Percentiles rank a stretch among this genome's conserved stretches.
Evolutionary conservation across 2,113 vertebrate species (phyloP).

Genomic region (Polypterus senegalus): DNA sequence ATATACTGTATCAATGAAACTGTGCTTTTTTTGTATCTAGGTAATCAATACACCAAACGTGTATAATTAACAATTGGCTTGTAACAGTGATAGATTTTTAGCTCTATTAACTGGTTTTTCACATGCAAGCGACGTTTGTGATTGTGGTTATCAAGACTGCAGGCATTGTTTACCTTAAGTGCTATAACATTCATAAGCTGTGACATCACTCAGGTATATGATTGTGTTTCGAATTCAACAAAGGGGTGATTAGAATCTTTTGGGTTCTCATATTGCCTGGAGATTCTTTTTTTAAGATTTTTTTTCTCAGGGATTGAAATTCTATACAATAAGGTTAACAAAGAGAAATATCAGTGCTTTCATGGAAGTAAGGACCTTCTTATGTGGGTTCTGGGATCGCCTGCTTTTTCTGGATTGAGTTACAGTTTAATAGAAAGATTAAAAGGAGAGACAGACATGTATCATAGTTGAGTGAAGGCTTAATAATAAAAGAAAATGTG

Average conservation of each 20-base stretch:
- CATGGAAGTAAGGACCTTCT: conserved; percentile 36
- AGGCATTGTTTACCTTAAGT: conserved; percentile 10
- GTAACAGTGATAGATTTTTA: neutral
- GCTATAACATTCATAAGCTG: conserved; percentile 26
- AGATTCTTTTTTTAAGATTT: conserved; percentile 23
- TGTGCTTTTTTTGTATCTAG: neutral
- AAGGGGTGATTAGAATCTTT: conserved; percentile 40
- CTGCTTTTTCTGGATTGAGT: conserved; percentile 30
- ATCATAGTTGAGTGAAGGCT: conserved; percentile 17
- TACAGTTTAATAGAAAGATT: conserved; percentile 28
- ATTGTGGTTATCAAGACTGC: conserved; percentile 9
- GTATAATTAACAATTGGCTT: neutral
- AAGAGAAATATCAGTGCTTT: conserved; percentile 39
- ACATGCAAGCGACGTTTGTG: neutral
- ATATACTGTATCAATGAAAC: neutral
- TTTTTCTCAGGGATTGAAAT: conserved; percentile 26
- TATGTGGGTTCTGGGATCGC: conserved; percentile 24
- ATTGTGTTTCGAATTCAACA: conserved; percentile 30
- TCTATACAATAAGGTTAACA: conserved; percentile 29
- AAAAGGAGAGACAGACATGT: conserved; percentile 10
- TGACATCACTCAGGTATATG: conserved; percentile 42
- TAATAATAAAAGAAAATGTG: neutral
- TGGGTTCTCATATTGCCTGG: conserved; percentile 37
- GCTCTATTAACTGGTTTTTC: neutral
- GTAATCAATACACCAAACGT: neutral